These are phyloP conservation scores for Phalera bucephala DNA, from an alignment of 2,888 invertebrate species.

Conservation along the genomic window DNA sequence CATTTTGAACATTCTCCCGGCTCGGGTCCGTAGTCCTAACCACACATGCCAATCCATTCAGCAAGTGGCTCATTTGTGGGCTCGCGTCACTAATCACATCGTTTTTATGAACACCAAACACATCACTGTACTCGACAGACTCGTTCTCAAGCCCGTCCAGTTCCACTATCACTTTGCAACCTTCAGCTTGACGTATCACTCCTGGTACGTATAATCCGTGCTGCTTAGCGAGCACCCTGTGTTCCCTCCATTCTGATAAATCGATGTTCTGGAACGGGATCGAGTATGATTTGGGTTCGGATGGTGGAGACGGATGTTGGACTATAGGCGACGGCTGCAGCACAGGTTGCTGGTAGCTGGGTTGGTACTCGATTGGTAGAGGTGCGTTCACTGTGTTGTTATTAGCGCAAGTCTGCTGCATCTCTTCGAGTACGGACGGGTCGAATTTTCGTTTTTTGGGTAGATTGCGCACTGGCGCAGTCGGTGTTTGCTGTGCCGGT, in stretches of 20 bases:
- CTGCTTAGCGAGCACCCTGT: slow-evolving; percentile 94
- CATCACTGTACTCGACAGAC: slow-evolving; percentile 88
- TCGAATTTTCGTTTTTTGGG: slow-evolving; percentile 97
- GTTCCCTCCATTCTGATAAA: slow-evolving; percentile 96
- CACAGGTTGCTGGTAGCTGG: slow-evolving; percentile 52
- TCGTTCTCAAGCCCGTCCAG: slow-evolving; percentile 90
- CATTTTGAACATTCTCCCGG: slow-evolving; percentile 85
- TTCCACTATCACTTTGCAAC: slow-evolving; percentile 89
- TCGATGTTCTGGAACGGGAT: slow-evolving; percentile 87
- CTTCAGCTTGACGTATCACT: slow-evolving; percentile 89
- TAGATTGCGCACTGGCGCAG: slow-evolving; percentile 88
- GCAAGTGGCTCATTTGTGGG: slow-evolving; percentile 92
- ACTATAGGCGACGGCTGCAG: slow-evolving; percentile 67
- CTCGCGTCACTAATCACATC: slow-evolving; percentile 97
- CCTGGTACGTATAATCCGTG: slow-evolving; percentile 93
- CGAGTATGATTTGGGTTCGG: slow-evolving; percentile 74
- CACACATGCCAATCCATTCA: slow-evolving; percentile 91
- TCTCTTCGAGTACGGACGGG: slow-evolving; percentile 89
- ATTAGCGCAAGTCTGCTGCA: slow-evolving; percentile 77
- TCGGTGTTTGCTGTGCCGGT: slow-evolving; percentile 63
- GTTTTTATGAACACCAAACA: slow-evolving; percentile 90
- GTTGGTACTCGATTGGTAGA: slow-evolving; percentile 54
- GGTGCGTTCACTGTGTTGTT: slow-evolving; percentile 60
- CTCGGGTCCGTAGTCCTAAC: slow-evolving; percentile 85
- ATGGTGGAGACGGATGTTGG: slow-evolving; percentile 79